Evolutionary conservation across 1,140 invertebrate genomes (phyloP).

Genomic region (Agrypnia vestita): DNA sequence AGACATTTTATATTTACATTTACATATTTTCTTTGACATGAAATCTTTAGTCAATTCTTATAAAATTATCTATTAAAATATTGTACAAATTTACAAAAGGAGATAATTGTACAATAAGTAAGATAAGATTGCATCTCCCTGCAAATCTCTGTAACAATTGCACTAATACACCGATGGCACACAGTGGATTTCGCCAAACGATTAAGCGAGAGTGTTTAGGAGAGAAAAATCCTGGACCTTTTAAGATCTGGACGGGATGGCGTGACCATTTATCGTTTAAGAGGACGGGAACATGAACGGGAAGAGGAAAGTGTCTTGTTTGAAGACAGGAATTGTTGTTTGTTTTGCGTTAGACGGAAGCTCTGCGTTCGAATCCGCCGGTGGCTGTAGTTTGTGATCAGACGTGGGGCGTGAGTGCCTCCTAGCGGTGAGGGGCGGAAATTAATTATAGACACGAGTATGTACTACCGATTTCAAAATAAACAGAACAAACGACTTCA

Average conservation of each 20-base stretch:
- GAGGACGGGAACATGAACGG: slow-evolving; percentile 19
- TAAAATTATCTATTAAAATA: no score
- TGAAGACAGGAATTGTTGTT: slow-evolving; percentile 42
- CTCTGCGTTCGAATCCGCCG: background rate
- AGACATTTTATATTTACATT: no score
- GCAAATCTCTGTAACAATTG: background rate
- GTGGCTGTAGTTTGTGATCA: no score
- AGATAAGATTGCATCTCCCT: background rate
- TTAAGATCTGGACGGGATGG: slow-evolving; percentile 24
- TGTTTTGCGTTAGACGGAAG: slow-evolving; percentile 23
- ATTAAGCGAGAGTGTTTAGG: slow-evolving; percentile 23
- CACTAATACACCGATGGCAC: background rate
- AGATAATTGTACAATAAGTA: no score
- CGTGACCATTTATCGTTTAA: slow-evolving; percentile 21
- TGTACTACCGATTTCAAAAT: no score
- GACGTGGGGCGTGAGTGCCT: no score
- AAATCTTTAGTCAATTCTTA: no score
- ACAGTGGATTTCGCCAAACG: slow-evolving; percentile 12
- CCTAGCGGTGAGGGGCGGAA: no score
- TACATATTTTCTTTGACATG: no score
- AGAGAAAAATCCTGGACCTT: slow-evolving; percentile 30
- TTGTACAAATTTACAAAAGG: no score
- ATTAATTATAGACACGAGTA: no score
- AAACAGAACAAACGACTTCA: no score
- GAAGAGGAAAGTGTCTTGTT: slow-evolving; percentile 22